Evolutionary conservation across 2,888 invertebrate species (phyloP).

Genomic region (Ectemnius lituratus): DNA sequence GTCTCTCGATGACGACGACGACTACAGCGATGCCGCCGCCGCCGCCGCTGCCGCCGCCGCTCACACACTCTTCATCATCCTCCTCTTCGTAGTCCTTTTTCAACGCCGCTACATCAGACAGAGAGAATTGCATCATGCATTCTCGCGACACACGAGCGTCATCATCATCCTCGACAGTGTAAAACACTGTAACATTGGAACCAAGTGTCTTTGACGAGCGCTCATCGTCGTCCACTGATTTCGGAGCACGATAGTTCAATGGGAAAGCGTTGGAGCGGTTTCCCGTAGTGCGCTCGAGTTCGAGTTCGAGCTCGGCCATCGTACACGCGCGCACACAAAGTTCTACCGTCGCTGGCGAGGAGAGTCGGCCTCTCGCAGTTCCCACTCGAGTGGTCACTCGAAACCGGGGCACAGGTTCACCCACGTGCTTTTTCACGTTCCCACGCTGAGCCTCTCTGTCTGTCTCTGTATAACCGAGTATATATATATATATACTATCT

Average conservation of each 20-base stretch:
- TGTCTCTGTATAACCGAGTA: background rate
- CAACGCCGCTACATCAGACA: no score
- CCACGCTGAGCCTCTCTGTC: background rate
- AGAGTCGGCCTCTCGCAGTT: no score
- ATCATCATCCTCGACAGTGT: background rate
- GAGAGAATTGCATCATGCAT: no score
- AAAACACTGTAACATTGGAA: no score
- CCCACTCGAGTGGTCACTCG: no score
- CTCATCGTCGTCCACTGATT: no score
- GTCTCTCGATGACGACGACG: no score
- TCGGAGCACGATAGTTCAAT: background rate
- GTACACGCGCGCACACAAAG: slow-evolving; percentile 1
- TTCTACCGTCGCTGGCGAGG: background rate
- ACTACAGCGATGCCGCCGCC: background rate
- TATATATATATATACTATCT: no score
- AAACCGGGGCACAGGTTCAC: background rate
- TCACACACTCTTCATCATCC: slow-evolving; percentile 13
- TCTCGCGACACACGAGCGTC: background rate
- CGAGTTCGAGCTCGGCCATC: slow-evolving; percentile 21
- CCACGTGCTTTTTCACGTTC: slow-evolving; percentile 36
- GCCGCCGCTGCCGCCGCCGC: slow-evolving; percentile 19
- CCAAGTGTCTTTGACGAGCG: no score
- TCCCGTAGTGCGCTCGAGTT: slow-evolving; percentile 28
- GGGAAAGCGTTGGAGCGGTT: slow-evolving; percentile 37
- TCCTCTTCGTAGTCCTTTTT: background rate